A percentile compares a stretch with the other conserved stretches of the same genome.
phyloP scores from a whole-genome alignment of 2,797 vertebrate species.

The Peromyscus eremicus region DNA sequence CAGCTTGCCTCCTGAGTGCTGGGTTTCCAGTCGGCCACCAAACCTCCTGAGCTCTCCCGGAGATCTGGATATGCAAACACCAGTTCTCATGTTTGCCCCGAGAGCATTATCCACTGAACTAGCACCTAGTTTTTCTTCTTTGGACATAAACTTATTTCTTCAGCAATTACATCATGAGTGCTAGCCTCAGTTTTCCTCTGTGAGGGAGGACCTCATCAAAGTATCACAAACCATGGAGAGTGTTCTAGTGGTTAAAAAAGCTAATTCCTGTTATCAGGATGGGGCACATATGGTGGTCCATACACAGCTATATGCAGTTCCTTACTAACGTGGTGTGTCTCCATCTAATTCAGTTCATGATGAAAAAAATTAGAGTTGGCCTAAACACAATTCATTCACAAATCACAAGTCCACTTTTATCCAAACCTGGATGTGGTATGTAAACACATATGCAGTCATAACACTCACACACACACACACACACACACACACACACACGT shows the following conservation, averaged over 20 bases:
- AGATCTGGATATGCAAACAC: neutral
- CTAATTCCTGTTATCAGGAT: neutral
- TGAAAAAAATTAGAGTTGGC: constrained; percentile 9
- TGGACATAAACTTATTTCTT: neutral
- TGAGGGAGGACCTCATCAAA: neutral
- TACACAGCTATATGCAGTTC: neutral
- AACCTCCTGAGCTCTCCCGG: neutral
- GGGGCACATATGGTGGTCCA: neutral
- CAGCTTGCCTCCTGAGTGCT: neutral
- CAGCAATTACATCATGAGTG: neutral
- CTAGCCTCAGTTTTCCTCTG: neutral
- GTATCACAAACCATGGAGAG: neutral
- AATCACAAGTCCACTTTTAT: constrained; percentile 1
- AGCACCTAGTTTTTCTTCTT: neutral
- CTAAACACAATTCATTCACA: neutral
- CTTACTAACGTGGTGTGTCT: neutral
- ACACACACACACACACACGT: no score
- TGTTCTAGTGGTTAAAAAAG: neutral
- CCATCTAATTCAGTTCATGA: neutral
- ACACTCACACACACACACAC: neutral
- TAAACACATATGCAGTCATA: neutral
- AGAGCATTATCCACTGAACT: neutral
- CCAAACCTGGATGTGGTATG: neutral
- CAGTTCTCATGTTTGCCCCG: neutral
- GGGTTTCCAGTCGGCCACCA: neutral